A percentile compares a stretch with the other conserved stretches of the same genome.
Evolutionary conservation across 2,113 vertebrate species (phyloP).

Genomic region (Cranoglanis bouderius): DNA sequence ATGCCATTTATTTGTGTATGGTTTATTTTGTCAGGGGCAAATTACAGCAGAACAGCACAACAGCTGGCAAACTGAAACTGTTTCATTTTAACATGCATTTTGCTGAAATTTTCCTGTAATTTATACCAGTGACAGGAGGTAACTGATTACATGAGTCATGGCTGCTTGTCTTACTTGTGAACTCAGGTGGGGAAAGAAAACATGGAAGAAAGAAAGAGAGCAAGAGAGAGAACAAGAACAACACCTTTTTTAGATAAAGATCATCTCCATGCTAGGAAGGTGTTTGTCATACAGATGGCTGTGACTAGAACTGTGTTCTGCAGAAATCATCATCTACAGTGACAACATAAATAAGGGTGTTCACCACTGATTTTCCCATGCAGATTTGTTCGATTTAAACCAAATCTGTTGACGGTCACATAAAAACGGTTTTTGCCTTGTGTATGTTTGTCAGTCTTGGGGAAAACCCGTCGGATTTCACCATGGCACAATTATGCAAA

Average conservation of each 20-base stretch:
- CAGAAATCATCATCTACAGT: constrained; percentile 45
- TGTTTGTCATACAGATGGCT: constrained; percentile 23
- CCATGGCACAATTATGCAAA: not conserved
- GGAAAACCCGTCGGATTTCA: not conserved
- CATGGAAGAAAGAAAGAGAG: not conserved
- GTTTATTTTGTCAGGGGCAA: not conserved
- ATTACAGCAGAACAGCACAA: not conserved
- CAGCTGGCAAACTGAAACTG: constrained; percentile 21
- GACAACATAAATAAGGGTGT: constrained; percentile 48
- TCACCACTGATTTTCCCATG: constrained; percentile 29
- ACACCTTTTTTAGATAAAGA: constrained; percentile 48
- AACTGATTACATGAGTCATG: constrained; percentile 35
- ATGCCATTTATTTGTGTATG: not conserved
- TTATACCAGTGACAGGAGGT: not conserved
- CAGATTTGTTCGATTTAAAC: not conserved
- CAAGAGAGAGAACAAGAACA: constrained; percentile 16
- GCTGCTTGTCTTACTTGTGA: constrained; percentile 50
- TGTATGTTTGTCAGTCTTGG: not conserved
- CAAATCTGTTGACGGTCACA: not conserved
- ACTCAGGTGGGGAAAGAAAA: constrained; percentile 9
- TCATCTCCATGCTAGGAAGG: constrained; percentile 34
- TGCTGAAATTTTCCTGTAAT: constrained; percentile 37
- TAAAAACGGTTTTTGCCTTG: not conserved
- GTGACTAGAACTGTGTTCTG: constrained; percentile 25
- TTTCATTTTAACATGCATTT: constrained; percentile 17